These are phyloP conservation scores for Pissodes strobi DNA, from an alignment of 1,140 invertebrate genomes.

Conservation along the genomic window DNA sequence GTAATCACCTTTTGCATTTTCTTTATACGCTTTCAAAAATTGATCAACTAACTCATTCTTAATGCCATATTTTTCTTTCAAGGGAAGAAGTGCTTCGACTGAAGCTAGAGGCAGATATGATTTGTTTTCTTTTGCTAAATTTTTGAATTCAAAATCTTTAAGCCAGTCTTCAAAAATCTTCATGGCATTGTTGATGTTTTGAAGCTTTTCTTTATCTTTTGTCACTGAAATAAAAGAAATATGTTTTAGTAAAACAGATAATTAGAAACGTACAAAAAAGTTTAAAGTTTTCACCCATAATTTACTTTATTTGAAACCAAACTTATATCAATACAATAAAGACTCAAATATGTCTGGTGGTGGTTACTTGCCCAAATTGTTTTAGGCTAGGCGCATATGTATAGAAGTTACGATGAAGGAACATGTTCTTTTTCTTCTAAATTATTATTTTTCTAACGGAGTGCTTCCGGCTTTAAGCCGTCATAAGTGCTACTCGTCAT, in stretches of 20 bases:
- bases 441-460: too few relatives aligned
- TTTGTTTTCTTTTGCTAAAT: slow-evolving; percentile 65
- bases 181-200: slow-evolving; percentile 68
- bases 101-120: slow-evolving; percentile 61
- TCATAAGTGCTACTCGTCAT: too few relatives aligned
- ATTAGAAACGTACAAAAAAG: too few relatives aligned
- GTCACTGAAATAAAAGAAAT: slow-evolving; percentile 59
- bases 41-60: slow-evolving; percentile 52
- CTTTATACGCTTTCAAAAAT: slow-evolving; percentile 60
- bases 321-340: too few relatives aligned
- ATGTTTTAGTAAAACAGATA: neutral
- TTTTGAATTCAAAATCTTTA: slow-evolving; percentile 65
- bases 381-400: too few relatives aligned
- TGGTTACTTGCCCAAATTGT: too few relatives aligned
- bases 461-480: too few relatives aligned
- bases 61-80: slow-evolving; percentile 49
- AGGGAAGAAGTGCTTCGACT: slow-evolving; percentile 50
- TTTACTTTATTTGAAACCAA: too few relatives aligned
- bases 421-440: too few relatives aligned
- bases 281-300: too few relatives aligned
- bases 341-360: too few relatives aligned
- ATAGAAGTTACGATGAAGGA: too few relatives aligned
- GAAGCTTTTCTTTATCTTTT: slow-evolving; percentile 67
- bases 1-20: slow-evolving; percentile 65
- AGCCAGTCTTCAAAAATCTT: slow-evolving; percentile 67